A percentile compares a stretch with the other conserved stretches of the same genome.
phyloP scores from a whole-genome alignment of 2,113 vertebrate species.

The Butorides virescens region DNA sequence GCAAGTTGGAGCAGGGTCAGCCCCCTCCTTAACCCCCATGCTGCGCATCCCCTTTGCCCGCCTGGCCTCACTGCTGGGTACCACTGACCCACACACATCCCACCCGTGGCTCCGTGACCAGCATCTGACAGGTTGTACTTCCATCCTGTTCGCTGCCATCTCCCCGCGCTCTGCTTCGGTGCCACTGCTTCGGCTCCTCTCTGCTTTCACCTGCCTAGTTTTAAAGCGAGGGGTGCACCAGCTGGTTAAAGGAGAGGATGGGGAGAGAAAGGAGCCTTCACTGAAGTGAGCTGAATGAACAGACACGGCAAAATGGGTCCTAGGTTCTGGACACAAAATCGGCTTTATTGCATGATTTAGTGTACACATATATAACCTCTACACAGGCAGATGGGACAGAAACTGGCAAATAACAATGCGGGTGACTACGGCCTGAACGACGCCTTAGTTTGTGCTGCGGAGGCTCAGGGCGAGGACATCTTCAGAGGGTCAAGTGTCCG shows the following conservation, averaged over 20 bases:
- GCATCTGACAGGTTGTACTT: rapidly evolving
- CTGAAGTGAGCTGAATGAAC: rapidly evolving
- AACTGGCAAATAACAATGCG: neutral
- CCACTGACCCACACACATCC: neutral
- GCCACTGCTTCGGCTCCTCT: neutral
- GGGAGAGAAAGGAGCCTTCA: neutral
- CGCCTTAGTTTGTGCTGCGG: neutral
- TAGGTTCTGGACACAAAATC: neutral
- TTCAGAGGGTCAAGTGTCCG: rapidly evolving
- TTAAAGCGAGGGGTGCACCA: neutral
- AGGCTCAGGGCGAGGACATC: neutral
- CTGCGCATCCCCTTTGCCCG: rapidly evolving
- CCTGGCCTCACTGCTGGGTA: neutral
- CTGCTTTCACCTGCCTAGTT: neutral
- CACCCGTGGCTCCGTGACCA: neutral
- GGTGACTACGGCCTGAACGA: neutral
- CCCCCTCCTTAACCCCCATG: no score
- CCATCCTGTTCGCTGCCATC: neutral
- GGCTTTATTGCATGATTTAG: constrained; percentile 46
- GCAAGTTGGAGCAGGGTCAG: neutral
- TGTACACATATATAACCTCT: neutral
- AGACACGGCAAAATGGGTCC: neutral
- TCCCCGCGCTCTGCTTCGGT: rapidly evolving
- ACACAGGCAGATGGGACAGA: neutral
- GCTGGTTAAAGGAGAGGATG: neutral